A percentile compares a stretch with the other conserved stretches of the same genome.
Evolutionary conservation across 2,113 vertebrate genomes (phyloP).

Genomic region (Nannobrachium achirus): DNA sequence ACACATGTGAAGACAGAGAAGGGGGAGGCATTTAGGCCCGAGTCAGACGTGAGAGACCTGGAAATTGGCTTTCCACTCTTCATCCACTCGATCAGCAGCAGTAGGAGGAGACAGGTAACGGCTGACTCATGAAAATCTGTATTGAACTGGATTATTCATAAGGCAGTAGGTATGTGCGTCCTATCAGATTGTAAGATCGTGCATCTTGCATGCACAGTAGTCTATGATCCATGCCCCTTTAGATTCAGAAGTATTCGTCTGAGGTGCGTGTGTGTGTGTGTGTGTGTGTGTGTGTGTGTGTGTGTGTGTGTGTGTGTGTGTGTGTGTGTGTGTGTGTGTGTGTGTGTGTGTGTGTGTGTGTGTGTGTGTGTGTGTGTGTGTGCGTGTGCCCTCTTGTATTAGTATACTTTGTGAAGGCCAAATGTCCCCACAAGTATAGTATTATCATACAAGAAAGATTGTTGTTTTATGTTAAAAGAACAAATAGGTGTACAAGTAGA

Average conservation of each 20-base stretch:
- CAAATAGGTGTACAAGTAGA: no score
- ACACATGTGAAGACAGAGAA: background rate
- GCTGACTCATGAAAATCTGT: background rate
- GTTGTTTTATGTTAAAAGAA: no score
- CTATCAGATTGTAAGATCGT: slow-evolving; percentile 38
- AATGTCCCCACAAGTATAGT: no score
- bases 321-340: slow-evolving; percentile 13
- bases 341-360: background rate
- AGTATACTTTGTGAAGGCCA: no score
- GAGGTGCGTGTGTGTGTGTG: background rate
- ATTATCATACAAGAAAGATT: no score
- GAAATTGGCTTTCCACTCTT: background rate
- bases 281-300: background rate
- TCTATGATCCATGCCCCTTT: background rate
- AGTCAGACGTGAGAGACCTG: no score
- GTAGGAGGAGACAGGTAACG: background rate
- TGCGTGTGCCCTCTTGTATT: no score
- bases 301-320: slow-evolving; percentile 14
- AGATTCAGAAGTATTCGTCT: background rate
- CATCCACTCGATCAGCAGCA: background rate
- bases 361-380: no score
- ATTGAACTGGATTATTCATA: slow-evolving; percentile 8
- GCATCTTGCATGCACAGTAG: slow-evolving; percentile 37
- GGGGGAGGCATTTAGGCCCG: background rate
- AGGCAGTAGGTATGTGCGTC: slow-evolving; percentile 10